Evolutionary conservation across 2,888 invertebrate species (phyloP).

Genomic region (Machimus rusticus): DNA sequence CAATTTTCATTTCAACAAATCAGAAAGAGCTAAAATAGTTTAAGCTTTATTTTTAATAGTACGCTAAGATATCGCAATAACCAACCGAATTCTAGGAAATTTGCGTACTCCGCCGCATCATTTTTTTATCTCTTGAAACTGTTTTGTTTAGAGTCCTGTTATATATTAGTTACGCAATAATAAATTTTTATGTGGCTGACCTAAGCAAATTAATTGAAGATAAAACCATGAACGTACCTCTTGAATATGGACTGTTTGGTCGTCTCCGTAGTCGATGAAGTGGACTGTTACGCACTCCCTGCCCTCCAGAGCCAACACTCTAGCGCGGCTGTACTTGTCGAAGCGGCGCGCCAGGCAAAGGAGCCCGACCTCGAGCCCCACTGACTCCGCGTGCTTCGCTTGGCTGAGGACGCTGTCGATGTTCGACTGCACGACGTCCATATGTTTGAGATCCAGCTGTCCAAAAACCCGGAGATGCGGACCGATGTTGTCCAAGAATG

Average conservation of each 20-base stretch:
- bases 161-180: background rate
- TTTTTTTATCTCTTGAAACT: background rate
- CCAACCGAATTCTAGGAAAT: no score
- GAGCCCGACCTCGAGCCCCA: conserved; percentile 54
- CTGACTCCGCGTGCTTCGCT: background rate
- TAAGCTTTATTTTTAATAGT: no score
- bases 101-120: no score
- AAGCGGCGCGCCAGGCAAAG: conserved; percentile 67
- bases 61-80: no score
- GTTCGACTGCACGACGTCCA: conserved; percentile 55
- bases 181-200: background rate
- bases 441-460: conserved; percentile 64
- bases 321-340: conserved; percentile 70
- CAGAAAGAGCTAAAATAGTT: no score
- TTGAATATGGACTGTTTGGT: background rate
- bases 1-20: no score
- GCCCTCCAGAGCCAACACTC: conserved; percentile 65
- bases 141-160: background rate
- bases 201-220: background rate
- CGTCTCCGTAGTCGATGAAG: conserved; percentile 38
- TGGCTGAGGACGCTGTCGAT: conserved; percentile 53
- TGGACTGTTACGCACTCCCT: conserved; percentile 46
- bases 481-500: conserved; percentile 74
- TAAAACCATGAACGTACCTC: background rate
- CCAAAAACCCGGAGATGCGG: conserved; percentile 77